Evolutionary conservation across 2,113 vertebrate genomes (phyloP).

Genomic region (Brachyistius frenatus): DNA sequence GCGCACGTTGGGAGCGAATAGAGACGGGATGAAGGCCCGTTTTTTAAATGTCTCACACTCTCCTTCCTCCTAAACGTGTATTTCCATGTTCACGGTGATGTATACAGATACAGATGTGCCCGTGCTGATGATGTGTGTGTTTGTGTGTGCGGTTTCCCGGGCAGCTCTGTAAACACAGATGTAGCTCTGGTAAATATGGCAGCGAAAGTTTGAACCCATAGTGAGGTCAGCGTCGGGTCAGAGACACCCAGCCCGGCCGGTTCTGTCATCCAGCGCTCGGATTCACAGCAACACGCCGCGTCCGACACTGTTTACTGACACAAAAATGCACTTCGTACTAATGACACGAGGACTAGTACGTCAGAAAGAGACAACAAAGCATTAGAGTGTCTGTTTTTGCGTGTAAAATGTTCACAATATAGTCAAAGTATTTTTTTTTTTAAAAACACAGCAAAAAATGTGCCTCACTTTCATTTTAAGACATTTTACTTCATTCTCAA

Average conservation of each 20-base stretch:
- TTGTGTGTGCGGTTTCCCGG: constrained; percentile 41
- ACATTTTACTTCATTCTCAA: too few relatives aligned
- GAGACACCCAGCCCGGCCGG: not conserved
- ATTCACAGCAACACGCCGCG: too few relatives aligned
- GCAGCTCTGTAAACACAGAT: constrained; percentile 66
- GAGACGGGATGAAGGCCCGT: too few relatives aligned
- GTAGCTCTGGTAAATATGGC: constrained; percentile 44
- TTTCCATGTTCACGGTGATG: constrained; percentile 11
- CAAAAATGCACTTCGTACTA: not conserved
- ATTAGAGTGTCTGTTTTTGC: too few relatives aligned
- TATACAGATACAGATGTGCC: constrained; percentile 52
- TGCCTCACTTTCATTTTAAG: too few relatives aligned
- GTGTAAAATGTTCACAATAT: too few relatives aligned
- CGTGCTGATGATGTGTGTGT: constrained; percentile 25
- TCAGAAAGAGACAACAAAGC: too few relatives aligned
- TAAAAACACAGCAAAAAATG: too few relatives aligned
- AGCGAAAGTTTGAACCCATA: constrained; percentile 18
- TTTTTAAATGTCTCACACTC: not conserved
- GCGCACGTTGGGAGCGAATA: too few relatives aligned
- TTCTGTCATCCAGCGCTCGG: not conserved
- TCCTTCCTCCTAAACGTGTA: not conserved
- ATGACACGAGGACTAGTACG: not conserved
- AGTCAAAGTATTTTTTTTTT: too few relatives aligned
- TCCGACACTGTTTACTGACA: not conserved
- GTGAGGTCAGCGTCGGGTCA: constrained; percentile 5